These are phyloP conservation scores for Philaethria dido DNA, from an alignment of 2,888 invertebrate genomes.

Conservation along the genomic window DNA sequence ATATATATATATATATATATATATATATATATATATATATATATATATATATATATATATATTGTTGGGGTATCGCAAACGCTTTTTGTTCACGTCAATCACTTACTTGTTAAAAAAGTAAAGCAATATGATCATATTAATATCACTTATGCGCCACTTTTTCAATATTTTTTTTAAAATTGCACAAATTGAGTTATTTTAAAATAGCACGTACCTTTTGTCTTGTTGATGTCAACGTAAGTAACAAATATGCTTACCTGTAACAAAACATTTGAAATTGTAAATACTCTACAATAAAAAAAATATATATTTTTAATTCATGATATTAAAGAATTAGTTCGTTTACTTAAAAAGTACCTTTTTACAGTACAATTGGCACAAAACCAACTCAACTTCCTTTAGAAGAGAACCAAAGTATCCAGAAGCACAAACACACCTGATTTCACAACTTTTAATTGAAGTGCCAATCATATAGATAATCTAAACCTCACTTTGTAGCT, in stretches of 20 bases:
- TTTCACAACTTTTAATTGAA: constrained; percentile 46
- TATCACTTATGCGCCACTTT: not conserved
- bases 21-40: no score
- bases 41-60: no score
- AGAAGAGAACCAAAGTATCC: not conserved
- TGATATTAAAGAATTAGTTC: not conserved
- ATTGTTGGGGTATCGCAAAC: constrained; percentile 25
- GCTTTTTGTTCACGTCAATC: constrained; percentile 26
- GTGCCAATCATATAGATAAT: constrained; percentile 42
- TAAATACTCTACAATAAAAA: not conserved
- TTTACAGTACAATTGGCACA: not conserved
- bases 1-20: no score
- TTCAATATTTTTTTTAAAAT: not conserved
- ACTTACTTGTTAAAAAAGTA: not conserved
- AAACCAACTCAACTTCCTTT: not conserved
- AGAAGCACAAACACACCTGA: constrained; percentile 28
- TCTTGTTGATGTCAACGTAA: not conserved
- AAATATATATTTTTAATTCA: not conserved
- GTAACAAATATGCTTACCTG: constrained; percentile 15
- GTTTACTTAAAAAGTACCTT: not conserved
- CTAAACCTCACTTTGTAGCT: constrained; percentile 26
- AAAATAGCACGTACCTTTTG: constrained; percentile 20
- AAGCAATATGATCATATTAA: not conserved
- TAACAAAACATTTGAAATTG: constrained; percentile 5
- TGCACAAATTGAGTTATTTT: not conserved